Percentiles rank a stretch among this genome's conserved stretches.
These are phyloP conservation scores for Albula glossodonta DNA, from an alignment of 2,113 vertebrate species.

Conservation along the genomic window DNA sequence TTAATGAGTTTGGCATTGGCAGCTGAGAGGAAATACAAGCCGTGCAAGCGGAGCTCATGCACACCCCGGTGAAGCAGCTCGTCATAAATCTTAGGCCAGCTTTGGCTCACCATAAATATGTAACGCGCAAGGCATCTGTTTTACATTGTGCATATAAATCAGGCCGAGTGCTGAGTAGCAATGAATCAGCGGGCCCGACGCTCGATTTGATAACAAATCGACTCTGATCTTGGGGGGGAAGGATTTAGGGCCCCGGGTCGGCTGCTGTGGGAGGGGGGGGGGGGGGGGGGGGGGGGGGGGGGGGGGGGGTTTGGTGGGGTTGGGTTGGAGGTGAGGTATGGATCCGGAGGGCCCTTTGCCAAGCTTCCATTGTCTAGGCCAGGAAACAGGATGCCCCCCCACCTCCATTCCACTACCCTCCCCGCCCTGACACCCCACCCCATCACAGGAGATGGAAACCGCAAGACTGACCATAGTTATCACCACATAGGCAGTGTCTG, in stretches of 20 bases:
- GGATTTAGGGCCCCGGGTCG: slow-evolving; percentile 88
- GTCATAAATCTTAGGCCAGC: slow-evolving; percentile 99
- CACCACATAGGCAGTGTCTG: slow-evolving; percentile 31
- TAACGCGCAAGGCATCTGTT: slow-evolving; percentile 99
- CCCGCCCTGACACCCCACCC: too few relatives aligned
- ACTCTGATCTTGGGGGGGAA: slow-evolving; percentile 95
- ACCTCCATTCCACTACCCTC: background rate
- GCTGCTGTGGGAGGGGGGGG: background rate
- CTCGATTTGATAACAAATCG: slow-evolving; percentile 99
- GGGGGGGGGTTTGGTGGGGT: slow-evolving; percentile 23
- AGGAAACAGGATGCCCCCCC: slow-evolving; percentile 21
- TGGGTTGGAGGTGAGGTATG: background rate
- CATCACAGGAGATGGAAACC: background rate
- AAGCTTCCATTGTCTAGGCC: slow-evolving; percentile 70
- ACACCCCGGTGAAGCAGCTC: slow-evolving; percentile 94
- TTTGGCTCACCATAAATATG: slow-evolving; percentile 99
- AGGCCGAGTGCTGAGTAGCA: slow-evolving; percentile 95
- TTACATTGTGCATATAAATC: slow-evolving; percentile 99
- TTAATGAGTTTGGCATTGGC: slow-evolving; percentile 99
- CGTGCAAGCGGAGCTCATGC: slow-evolving; percentile 95
- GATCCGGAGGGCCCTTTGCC: slow-evolving; percentile 79
- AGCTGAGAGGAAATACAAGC: slow-evolving; percentile 99
- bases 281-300: slow-evolving; percentile 14
- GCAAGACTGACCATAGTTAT: slow-evolving; percentile 50
- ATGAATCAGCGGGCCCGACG: slow-evolving; percentile 97